Evolutionary conservation across 2,113 vertebrate species (phyloP), one percentile per base, ranked within the genome.

Genomic region (Chaetura pelagica): DNA sequence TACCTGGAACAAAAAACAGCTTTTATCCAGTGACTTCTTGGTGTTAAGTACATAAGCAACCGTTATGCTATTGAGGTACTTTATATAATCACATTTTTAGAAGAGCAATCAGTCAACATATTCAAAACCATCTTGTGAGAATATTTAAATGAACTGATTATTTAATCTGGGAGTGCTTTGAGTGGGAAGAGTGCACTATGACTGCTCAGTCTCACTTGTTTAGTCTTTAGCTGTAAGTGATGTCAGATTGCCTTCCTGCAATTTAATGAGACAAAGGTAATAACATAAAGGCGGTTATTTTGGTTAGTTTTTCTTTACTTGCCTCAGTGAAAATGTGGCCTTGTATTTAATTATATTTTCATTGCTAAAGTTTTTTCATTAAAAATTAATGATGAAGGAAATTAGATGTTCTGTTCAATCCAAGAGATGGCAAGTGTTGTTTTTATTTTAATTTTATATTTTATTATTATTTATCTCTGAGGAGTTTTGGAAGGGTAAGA

Each of bases 261-360:
- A 93, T 63, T 61, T 78, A 54, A 18, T 66, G 42, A 68, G 23
- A 86, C 21, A 89, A 74, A 94, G 49, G 18, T 75, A 77, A 87
- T 85, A 55, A 80, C 7, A 30, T 29, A 77, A 83, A 85, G 19
- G 14, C 27, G 2, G 4, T 30, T 78, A 30, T 61, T 94, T 77
- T 72, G 85, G 29, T 54, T 54, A 29, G 12, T 19, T 76, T 89
- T 79, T 90, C 26, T 63, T 94, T 91, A 66, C 19, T 40, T 69
- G 29, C 16, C 40, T 81, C 22, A 67, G 67, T 52, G 35, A 80
- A 81, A 76, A 75, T 9, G 4, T 66, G 14, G 44, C 8, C 5
- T 71, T 85, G 32, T 44, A 32, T 72, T 67, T 90, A 67, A 87
- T 79, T 83, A 72, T 0, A 0, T 61, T 78, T 94, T 89, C 13